Evolutionary conservation across 2,888 invertebrate species (phyloP), one percentile per base, ranked within the genome.

Genomic region (Ferrisia virgata): DNA sequence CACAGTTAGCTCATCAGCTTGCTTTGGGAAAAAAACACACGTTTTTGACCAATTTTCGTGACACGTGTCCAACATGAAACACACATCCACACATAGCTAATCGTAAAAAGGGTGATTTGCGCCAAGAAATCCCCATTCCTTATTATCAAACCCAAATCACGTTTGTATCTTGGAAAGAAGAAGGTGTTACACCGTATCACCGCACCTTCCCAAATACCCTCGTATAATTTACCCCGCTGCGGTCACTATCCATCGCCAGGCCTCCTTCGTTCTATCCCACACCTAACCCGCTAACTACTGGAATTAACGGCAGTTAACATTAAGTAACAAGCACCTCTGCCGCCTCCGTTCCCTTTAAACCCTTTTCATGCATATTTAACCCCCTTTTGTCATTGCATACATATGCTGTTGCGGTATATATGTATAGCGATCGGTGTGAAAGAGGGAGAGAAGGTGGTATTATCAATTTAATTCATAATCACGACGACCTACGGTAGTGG

Each of bases 91-190:
- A n/a, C n/a, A n/a, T n/a, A 28, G 72, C 36, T 36, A 76, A 76
- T 76, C 36, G n/a, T 18, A 31, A 47, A 79, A 80, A 47, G 33
- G 47, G 47, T 31, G 80, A 80, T 80, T 80, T 33, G 80, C 33
- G 1, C 15, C 79, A 22, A 81, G n/a, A 18, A 82, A 82, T 64
- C 69, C 69, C 82, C 82, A 64, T 58, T 25, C 15, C 82, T 58
- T 82, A 82, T 64, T 82, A 82, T 25, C 18, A 81, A 53, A 64
- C 64, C 69, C 64, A 69, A 82, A 82, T 82, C 82, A 82, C 82
- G 82, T 82, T 69, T 36, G 64, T 82, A 82, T 69, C 58, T 58
- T 58, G 8, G 33, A 64, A n/a, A n/a, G n/a, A n/a, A n/a, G n/a
- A n/a, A n/a, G n/a, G n/a, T n/a, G n/a, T n/a, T n/a, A n/a, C n/a